Evolutionary conservation across 1,140 invertebrate genomes (phyloP), one percentile per base, ranked within the genome.

Genomic region (Nylanderia fulva): DNA sequence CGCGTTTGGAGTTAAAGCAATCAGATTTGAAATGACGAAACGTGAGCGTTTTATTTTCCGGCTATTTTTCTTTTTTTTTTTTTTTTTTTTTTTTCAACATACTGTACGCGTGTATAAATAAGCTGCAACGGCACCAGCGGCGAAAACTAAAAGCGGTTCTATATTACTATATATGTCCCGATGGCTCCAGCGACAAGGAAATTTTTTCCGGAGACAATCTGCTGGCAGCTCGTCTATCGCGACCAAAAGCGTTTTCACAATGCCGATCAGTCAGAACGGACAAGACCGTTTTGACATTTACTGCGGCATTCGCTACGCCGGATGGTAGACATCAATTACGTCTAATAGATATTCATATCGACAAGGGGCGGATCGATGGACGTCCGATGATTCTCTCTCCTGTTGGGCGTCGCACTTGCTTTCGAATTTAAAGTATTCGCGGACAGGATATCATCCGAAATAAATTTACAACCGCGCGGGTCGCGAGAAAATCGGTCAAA

Each of bases 261-360:
- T 48, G 60, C 63, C 86, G 75, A 88, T 88, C 87, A 69, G 56
- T 80, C 63, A 85, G 39, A 27, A 42, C 61, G 39, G 42, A 60
- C 84, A 83, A 69, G 71, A 29, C 58, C 75, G 24, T 76, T 82
- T 72, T 69, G 87, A 88, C 86, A 68, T 88, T 88, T 88, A 85
- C 87, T 61, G 36, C 76, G 75, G 54, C 86, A 89, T 71, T 86
- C 71, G 75, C 56, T 80, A 69, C 52, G 60, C 58, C 52, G 56
- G 66, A 82, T 58, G 63, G 58, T 83, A 68, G 86, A 90, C 90
- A 88, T 90, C 88, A 88, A 92, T 92, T 90, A 88, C 85, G 85
- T 87, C 88, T 90, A 90, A 90, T 91, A 90, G 89, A 91, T 91
- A 92, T 91, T 91, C 89, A 86, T 88, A 79, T 85, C 58, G 89